Evolutionary conservation across 2,797 vertebrate species (phyloP).

Genomic region (Sebastes iracundus): DNA sequence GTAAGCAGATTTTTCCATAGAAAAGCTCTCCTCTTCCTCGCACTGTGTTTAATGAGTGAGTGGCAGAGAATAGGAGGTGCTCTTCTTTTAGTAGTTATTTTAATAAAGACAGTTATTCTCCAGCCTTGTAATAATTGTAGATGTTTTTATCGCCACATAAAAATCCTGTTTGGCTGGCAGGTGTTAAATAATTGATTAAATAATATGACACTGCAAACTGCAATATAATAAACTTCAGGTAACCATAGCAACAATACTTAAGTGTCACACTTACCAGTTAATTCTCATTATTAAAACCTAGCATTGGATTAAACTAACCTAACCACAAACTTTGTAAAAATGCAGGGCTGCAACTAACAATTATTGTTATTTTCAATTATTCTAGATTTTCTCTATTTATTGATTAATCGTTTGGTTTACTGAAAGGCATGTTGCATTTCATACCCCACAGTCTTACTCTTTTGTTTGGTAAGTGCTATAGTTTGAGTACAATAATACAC

Average conservation of each 20-base stretch:
- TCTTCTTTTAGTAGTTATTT: background rate
- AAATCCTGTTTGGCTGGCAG: background rate
- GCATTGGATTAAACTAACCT: background rate
- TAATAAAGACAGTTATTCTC: background rate
- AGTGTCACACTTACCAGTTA: background rate
- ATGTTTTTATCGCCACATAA: background rate
- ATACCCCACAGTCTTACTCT: background rate
- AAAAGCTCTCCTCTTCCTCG: background rate
- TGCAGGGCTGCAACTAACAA: background rate
- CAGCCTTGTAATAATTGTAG: background rate
- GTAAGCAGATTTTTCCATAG: background rate
- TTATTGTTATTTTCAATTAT: background rate
- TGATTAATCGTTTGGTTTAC: background rate
- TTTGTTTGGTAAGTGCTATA: background rate
- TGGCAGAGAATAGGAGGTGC: background rate
- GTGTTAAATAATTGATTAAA: conserved; percentile 21
- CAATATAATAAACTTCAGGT: background rate
- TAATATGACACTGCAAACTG: background rate
- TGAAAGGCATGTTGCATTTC: background rate
- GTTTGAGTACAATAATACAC: background rate
- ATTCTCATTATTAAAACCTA: background rate
- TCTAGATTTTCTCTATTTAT: background rate
- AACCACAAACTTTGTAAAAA: background rate
- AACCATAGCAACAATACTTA: conserved; percentile 2
- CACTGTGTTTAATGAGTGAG: background rate